A percentile compares a stretch with the other conserved stretches of the same genome.
phyloP scores from a whole-genome alignment of 2,113 vertebrate species.

The Nibea albiflora region DNA sequence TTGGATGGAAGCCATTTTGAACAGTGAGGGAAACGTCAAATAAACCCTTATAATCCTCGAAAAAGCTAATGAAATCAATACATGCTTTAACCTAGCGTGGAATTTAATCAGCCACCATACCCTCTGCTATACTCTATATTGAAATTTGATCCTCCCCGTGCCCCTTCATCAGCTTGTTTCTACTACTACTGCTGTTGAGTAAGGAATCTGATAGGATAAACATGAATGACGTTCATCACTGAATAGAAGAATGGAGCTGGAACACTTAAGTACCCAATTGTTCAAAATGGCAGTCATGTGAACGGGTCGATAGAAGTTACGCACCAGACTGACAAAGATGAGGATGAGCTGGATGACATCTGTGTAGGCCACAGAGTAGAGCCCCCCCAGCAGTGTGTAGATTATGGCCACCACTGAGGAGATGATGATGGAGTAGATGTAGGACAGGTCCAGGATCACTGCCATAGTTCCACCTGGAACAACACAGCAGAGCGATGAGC shows the following conservation, averaged over 20 bases:
- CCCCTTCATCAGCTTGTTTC: slow-evolving; percentile 3
- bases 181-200: neutral
- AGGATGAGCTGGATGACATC: slow-evolving; percentile 88
- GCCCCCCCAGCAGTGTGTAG: slow-evolving; percentile 88
- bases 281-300: neutral
- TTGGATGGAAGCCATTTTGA: neutral
- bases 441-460: slow-evolving; percentile 85
- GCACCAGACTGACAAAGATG: slow-evolving; percentile 86
- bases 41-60: neutral
- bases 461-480: slow-evolving; percentile 86
- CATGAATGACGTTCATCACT: slow-evolving; percentile 4
- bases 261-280: neutral
- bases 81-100: neutral
- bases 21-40: neutral
- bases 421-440: slow-evolving; percentile 83
- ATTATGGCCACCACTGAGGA: slow-evolving; percentile 85
- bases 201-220: slow-evolving; percentile 19
- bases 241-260: neutral
- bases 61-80: neutral
- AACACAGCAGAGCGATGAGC: slow-evolving; percentile 55
- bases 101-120: neutral
- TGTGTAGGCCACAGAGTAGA: slow-evolving; percentile 91
- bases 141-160: neutral
- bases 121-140: neutral
- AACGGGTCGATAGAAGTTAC: slow-evolving; percentile 33